Evolutionary conservation across 2,888 invertebrate genomes (phyloP), one percentile per base, ranked within the genome.

Genomic region (Drosophila anomalata): DNA sequence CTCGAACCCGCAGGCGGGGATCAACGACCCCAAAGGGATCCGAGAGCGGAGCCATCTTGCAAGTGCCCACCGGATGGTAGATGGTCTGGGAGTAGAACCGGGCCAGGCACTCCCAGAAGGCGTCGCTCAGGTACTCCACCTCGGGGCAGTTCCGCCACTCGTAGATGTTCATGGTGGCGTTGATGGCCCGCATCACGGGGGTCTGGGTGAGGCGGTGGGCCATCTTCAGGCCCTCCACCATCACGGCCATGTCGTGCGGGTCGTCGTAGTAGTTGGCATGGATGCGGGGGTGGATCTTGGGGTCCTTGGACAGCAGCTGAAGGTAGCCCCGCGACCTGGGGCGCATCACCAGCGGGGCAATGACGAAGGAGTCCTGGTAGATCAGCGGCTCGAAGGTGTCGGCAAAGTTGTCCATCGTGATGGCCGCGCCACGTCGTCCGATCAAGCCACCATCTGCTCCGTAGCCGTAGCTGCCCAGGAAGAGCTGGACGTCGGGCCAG

Each of bases 261-360:
- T 96, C 94, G 0, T 93, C 91, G 82, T 95, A 95, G 90, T 98
- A 98, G 90, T 98, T 97, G 0, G 98, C 96, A 90, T 96, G 95
- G 67, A 99, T 97, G n/a, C 94, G 90, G 0, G 98, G 97, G 75
- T 96, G 94, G 0, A 95, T 93, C 58, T 93, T 92, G 0, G 97
- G 96, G 89, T 96, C 93, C 0, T 92, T 92, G 51, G 95, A 95
- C 76, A 92, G 93, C 1, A 99, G 91, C 76, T 94, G 92, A 12
- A 97, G 89, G 75, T 92, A 93, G 0, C 97, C 97, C 47, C 94
- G 92, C 79, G 96, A 96, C 73, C 92, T 93, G 0, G 97, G 96
- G 55, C 96, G 92, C 84, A 96, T 91, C n/a, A 97, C 77, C 47
- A 96, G 90, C 0, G 96, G 95, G 0, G 95, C 92, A 2, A 95